Conservation (phyloP, 2,113 vertebrate species). For the Phalacrocorax carbo region DNA sequence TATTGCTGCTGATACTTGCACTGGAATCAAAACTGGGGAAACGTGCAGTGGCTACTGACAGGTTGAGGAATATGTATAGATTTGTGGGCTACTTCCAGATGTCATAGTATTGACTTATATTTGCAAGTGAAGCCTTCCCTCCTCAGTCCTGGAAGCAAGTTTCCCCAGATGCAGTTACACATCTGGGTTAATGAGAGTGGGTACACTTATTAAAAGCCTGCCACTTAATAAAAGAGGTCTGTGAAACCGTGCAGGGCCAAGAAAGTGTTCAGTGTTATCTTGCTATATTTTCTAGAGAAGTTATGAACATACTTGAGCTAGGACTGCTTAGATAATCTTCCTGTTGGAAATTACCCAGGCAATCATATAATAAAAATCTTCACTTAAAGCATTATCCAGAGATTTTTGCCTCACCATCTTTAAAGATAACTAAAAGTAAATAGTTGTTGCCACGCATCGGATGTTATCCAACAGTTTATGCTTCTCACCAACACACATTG, state of each 20-base stretch:
- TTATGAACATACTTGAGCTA: slow-evolving; percentile 8
- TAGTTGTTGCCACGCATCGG: slow-evolving; percentile 25
- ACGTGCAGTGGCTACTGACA: neutral
- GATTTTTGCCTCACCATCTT: slow-evolving; percentile 21
- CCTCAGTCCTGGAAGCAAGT: neutral
- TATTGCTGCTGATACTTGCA: neutral
- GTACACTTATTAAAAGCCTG: neutral
- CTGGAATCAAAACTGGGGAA: neutral
- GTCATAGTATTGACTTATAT: neutral
- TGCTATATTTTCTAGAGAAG: slow-evolving; percentile 1
- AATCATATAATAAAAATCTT: slow-evolving; percentile 15
- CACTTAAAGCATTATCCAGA: neutral
- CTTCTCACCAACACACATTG: neutral
- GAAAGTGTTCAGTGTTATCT: slow-evolving; percentile 2
- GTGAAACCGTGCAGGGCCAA: neutral
- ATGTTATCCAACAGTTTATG: neutral
- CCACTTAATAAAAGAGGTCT: neutral
- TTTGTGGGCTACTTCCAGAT: neutral
- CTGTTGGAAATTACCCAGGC: slow-evolving; percentile 19
- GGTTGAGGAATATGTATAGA: neutral
- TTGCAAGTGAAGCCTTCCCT: neutral
- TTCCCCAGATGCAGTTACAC: neutral
- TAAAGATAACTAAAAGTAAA: slow-evolving; percentile 40
- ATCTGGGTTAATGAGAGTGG: neutral
- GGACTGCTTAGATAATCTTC: slow-evolving; percentile 28